These are phyloP conservation scores for Penaeus chinensis DNA, from an alignment of 1,140 invertebrate species.

Conservation along the genomic window DNA sequence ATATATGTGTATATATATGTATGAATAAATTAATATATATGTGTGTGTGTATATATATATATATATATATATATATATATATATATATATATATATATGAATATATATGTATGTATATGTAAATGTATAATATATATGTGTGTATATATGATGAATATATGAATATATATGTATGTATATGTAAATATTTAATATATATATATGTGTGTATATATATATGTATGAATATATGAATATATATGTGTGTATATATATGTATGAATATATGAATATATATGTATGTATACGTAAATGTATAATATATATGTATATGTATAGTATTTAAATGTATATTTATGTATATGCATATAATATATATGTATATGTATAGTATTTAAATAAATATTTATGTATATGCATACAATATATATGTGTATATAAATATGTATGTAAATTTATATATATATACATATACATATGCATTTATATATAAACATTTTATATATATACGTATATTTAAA, in stretches of 20 bases:
- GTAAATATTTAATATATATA: neutral
- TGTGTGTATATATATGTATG: neutral
- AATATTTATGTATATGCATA: no score
- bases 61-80: no score
- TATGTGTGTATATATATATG: neutral
- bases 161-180: neutral
- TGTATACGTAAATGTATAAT: neutral
- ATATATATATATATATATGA: no score
- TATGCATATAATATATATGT: no score
- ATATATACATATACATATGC: no score
- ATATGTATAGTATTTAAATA: no score
- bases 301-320: neutral
- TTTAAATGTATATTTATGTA: no score
- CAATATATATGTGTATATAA: neutral
- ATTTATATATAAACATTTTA: no score
- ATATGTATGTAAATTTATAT: no score
- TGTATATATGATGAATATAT: neutral
- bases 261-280: conserved; percentile 4
- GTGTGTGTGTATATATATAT: neutral
- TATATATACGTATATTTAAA: no score
- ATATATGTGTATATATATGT: conserved; percentile 2
- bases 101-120: no score
- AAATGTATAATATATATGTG: no score
- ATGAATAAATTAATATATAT: neutral
- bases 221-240: neutral